Evolutionary conservation across 2,113 vertebrate species (phyloP).

Genomic region (Ivindomyrus marchei): DNA sequence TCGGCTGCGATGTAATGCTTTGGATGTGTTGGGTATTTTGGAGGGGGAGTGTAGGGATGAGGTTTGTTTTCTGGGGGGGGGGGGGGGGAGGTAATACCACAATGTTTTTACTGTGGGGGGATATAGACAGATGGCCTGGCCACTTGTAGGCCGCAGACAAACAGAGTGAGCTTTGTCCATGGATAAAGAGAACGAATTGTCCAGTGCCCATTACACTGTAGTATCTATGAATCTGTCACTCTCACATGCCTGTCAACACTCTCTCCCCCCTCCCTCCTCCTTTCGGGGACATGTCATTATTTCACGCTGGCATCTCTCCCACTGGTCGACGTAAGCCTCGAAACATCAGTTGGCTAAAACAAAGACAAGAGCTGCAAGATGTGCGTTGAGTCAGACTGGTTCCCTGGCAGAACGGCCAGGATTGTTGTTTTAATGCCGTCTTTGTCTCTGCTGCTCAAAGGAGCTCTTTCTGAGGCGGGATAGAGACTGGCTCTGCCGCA

Average conservation of each 20-base stretch:
- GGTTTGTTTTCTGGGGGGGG: slow-evolving; percentile 15
- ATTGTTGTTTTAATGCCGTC: slow-evolving; percentile 21
- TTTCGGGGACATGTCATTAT: slow-evolving; percentile 20
- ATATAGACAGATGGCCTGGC: slow-evolving; percentile 63
- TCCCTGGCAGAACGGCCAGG: slow-evolving; percentile 4
- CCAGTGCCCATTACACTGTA: slow-evolving; percentile 47
- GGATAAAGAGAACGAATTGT: slow-evolving; percentile 53
- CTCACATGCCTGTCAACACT: slow-evolving; percentile 25
- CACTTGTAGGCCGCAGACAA: slow-evolving; percentile 54
- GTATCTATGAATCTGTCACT: slow-evolving; percentile 52
- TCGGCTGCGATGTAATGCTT: slow-evolving; percentile 39
- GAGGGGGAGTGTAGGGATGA: slow-evolving; percentile 28
- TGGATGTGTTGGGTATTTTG: slow-evolving; percentile 26
- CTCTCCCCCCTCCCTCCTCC: slow-evolving; percentile 16
- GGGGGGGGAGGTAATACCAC: slow-evolving; percentile 36
- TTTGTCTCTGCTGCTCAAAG: slow-evolving; percentile 26
- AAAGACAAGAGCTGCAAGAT: slow-evolving; percentile 19
- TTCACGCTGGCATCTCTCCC: slow-evolving; percentile 25
- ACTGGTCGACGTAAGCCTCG: slow-evolving; percentile 12
- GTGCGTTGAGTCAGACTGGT: slow-evolving; percentile 20
- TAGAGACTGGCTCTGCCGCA: slow-evolving; percentile 6
- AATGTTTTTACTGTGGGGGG: slow-evolving; percentile 63
- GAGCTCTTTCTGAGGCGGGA: slow-evolving; percentile 1
- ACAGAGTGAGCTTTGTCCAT: slow-evolving; percentile 59
- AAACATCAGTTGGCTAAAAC: slow-evolving; percentile 22